Conservation (phyloP, 1,140 invertebrate genomes). For the Trichonephila inaurata region DNA sequence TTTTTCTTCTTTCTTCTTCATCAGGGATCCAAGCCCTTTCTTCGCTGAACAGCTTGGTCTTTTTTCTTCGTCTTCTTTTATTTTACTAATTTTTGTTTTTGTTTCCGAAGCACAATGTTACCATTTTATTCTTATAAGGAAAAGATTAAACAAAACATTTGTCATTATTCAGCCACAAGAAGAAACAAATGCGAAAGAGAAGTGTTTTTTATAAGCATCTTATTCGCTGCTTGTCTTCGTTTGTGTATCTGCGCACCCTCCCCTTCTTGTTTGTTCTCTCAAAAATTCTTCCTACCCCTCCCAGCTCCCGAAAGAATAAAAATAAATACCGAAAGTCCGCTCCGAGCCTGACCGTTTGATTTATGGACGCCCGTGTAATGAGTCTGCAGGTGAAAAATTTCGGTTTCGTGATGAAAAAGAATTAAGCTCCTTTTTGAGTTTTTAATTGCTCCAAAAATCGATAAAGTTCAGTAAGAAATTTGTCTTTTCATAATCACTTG, state of each 20-base stretch:
- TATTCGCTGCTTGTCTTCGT: constrained; percentile 59
- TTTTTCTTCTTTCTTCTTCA: background rate
- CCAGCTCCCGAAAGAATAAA: background rate
- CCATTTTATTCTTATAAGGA: constrained; percentile 60
- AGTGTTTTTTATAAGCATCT: background rate
- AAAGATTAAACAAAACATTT: constrained; percentile 75
- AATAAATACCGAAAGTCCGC: constrained; percentile 24
- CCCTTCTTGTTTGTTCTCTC: constrained; percentile 45
- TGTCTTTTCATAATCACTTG: constrained; percentile 48
- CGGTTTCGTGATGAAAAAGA: constrained; percentile 49
- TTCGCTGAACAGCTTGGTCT: background rate
- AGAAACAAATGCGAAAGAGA: constrained; percentile 61
- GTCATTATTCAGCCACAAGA: constrained; percentile 65
- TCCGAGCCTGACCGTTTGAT: background rate
- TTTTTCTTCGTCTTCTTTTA: background rate
- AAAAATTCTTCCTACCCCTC: constrained; percentile 30
- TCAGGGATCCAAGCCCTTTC: background rate
- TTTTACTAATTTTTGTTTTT: background rate
- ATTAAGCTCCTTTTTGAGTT: constrained; percentile 41
- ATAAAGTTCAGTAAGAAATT: constrained; percentile 44
- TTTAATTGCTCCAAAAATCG: constrained; percentile 59
- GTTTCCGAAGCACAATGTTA: constrained; percentile 37
- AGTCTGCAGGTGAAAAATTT: constrained; percentile 67
- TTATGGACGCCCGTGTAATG: constrained; percentile 56
- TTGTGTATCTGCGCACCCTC: constrained; percentile 15